Conservation (phyloP, 2,888 invertebrate genomes). For the Stenurella melanura region DNA sequence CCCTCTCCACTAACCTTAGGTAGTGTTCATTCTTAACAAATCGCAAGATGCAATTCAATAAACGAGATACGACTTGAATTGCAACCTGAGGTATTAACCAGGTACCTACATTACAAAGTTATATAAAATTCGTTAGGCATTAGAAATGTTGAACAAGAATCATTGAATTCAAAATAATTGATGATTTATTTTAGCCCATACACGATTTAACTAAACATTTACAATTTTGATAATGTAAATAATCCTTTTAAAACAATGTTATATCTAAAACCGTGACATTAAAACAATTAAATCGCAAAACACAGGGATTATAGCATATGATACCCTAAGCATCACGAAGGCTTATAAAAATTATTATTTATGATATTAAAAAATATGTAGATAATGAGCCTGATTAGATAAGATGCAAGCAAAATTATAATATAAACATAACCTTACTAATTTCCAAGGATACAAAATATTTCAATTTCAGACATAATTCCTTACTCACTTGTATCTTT, state of each 20-base stretch:
- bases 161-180: too few species aligned
- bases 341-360: background rate
- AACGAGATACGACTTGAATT: too few species aligned
- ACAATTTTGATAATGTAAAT: background rate
- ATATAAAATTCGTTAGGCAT: too few species aligned
- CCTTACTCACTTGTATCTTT: slow-evolving; percentile 31
- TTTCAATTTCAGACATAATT: background rate
- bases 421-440: slow-evolving; percentile 6
- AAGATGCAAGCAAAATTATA: background rate
- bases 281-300: background rate
- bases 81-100: too few species aligned
- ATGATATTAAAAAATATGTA: background rate
- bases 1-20: too few species aligned
- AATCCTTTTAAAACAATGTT: background rate
- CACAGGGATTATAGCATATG: background rate
- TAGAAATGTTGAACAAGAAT: too few species aligned
- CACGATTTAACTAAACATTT: background rate
- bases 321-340: background rate
- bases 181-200: too few species aligned
- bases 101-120: too few species aligned
- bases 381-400: slow-evolving; percentile 14
- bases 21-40: too few species aligned
- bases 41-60: too few species aligned
- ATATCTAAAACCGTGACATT: background rate
- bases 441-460: background rate